Conservation (phyloP, 2,888 invertebrate species). For the Saturnia japonica region DNA sequence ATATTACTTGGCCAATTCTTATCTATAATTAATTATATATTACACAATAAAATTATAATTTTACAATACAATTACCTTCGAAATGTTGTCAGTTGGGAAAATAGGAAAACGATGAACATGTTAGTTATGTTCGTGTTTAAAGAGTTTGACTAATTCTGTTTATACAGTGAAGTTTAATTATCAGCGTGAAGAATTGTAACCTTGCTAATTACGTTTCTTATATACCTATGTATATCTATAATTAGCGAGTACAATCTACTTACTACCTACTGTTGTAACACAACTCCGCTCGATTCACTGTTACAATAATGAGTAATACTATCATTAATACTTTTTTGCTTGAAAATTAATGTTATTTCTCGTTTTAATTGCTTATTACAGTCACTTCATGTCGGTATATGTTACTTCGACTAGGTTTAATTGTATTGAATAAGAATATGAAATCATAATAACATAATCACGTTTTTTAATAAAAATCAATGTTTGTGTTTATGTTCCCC, state of each 20-base stretch:
- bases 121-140: background rate
- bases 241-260: background rate
- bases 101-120: background rate
- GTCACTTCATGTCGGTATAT: background rate
- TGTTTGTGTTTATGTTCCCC: no score
- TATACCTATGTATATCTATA: background rate
- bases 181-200: constrained; percentile 3
- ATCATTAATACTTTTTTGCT: background rate
- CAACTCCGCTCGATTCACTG: background rate
- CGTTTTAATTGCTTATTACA: background rate
- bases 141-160: background rate
- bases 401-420: background rate
- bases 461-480: no score
- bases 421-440: background rate
- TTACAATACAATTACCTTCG: background rate
- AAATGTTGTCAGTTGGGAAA: background rate
- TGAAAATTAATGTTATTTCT: background rate
- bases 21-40: background rate
- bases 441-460: background rate
- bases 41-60: background rate
- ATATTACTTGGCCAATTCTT: no score
- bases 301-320: background rate
- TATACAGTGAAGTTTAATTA: background rate
- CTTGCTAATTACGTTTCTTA: constrained; percentile 11
- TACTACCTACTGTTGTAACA: background rate